Base-by-base conservation (phyloP, 2,113 vertebrate species). In the Corythaixoides concolor region DNA sequence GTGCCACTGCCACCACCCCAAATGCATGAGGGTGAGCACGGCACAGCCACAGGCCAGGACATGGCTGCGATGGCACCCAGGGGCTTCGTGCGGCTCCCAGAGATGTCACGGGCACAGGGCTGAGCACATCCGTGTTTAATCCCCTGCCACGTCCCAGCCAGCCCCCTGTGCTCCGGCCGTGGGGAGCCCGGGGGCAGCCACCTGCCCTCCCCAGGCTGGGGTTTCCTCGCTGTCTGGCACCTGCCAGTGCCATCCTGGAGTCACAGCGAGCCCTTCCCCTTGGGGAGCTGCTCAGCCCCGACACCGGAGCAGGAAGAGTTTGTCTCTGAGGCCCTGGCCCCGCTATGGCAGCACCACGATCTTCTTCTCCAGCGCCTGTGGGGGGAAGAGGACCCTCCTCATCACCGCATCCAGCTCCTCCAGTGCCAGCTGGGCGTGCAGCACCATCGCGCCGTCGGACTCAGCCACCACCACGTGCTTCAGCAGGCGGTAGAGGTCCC, bases 361-460 rank as follows among this genome's bases (percentile, higher is more conserved):
- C 97, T 99, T 99, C 96, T 99, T 99, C 98, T 99, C 97, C 89
- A 99, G 97, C 16, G 97, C 98, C 95, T 98, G 99, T 0, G 98
- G 95, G 1, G 99, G 99, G 93, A 99, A 99, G 41, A 99, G 97
- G 94, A 98, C 97, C 73, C 96, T 98, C 96, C 97, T 98, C 98
- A 99, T 93, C 15, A 99, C 96, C 0, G 95, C 24, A 12, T 99
- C 98, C 32, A 99, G 97, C 95, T 99, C 99, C 93, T 99, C 98
- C 96, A 99, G 97, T 6, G 99, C 99, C 86, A 99, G 98, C 95
- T 98, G 99, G 1, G 99, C 99, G 0, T 99, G 99, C 35, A 99
- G 98, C 90, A 98, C 98, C 0, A 98, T 73, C 0, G 99, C 97
- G 0, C 98, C 94, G 9, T 99, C 99, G 0, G 93, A 93, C 93